A percentile compares a stretch with the other conserved stretches of the same genome.
phyloP scores from a whole-genome alignment of 37 sponge, comb jelly and placozoan genomes.

The Aplysina aerophoba region DNA sequence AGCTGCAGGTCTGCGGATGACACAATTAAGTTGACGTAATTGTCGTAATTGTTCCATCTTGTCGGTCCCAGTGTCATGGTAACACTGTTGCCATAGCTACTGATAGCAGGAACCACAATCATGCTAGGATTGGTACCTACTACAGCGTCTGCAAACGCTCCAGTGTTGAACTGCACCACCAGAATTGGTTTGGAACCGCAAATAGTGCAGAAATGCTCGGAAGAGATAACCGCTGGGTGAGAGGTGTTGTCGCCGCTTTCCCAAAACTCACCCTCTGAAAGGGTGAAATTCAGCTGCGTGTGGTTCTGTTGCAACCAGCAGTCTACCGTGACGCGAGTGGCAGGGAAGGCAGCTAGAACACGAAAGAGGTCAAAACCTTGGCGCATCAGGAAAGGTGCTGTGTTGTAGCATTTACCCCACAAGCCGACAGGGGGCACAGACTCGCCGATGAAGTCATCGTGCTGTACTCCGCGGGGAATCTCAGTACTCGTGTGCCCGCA shows the following conservation, averaged over 20 bases:
- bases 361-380: not conserved
- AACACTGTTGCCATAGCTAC: slow-evolving; percentile 4
- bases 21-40: slow-evolving; percentile 6
- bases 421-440: slow-evolving; percentile 2
- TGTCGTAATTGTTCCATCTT: not conserved
- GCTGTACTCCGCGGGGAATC: not conserved
- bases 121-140: not conserved
- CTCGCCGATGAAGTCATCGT: slow-evolving; percentile 22
- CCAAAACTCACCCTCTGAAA: slow-evolving; percentile 4
- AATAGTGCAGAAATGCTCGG: not conserved
- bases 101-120: slow-evolving; percentile 9
- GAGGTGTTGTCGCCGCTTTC: not conserved
- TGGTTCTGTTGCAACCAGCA: slow-evolving; percentile 1
- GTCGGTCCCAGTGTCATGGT: not conserved
- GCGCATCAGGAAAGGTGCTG: not conserved
- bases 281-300: not conserved
- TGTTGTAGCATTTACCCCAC: slow-evolving; percentile 6
- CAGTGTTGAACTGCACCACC: not conserved
- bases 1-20: slow-evolving; percentile 6
- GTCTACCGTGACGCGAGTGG: not conserved
- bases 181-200: slow-evolving; percentile 23
- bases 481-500: slow-evolving; percentile 11
- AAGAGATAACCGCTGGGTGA: not conserved
- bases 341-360: slow-evolving; percentile 5
- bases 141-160: not conserved